Evolutionary conservation across 2,113 vertebrate genomes (phyloP).

Genomic region (Siphamia tubifer): DNA sequence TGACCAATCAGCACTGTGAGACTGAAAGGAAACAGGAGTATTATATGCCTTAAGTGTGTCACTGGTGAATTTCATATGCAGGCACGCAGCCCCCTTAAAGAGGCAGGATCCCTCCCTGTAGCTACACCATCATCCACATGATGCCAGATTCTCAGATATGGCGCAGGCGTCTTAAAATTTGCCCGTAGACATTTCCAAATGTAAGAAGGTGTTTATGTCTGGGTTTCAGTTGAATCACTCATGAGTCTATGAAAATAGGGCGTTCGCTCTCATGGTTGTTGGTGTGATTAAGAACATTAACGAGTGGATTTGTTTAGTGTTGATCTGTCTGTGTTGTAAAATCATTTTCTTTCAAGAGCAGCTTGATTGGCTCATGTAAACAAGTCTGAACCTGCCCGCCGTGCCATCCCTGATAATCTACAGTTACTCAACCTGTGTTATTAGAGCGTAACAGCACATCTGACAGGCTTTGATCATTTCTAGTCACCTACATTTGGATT

Average conservation of each 20-base stretch:
- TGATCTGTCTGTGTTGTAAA: background rate
- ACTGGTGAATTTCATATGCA: slow-evolving; percentile 34
- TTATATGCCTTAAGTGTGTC: slow-evolving; percentile 17
- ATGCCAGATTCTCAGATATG: background rate
- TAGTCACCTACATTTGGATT: background rate
- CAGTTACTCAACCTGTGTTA: background rate
- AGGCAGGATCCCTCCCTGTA: slow-evolving; percentile 6
- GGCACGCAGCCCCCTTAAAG: slow-evolving; percentile 38
- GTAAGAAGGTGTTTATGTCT: too few relatives aligned
- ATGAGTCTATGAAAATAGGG: slow-evolving; percentile 19
- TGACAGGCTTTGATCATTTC: background rate
- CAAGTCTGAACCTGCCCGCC: slow-evolving; percentile 43
- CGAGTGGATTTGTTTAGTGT: slow-evolving; percentile 21
- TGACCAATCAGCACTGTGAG: slow-evolving; percentile 45
- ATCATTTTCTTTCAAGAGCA: slow-evolving; percentile 1
- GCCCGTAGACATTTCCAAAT: background rate
- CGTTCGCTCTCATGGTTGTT: slow-evolving; percentile 13
- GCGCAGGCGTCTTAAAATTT: slow-evolving; percentile 24
- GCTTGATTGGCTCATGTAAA: background rate
- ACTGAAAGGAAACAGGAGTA: slow-evolving; percentile 36
- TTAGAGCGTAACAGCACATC: background rate
- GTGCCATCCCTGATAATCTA: background rate
- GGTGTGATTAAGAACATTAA: slow-evolving; percentile 34
- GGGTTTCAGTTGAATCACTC: slow-evolving; percentile 9
- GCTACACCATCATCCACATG: slow-evolving; percentile 4